These are phyloP conservation scores for Drepana falcataria DNA, from an alignment of 2,888 invertebrate genomes.

Conservation along the genomic window DNA sequence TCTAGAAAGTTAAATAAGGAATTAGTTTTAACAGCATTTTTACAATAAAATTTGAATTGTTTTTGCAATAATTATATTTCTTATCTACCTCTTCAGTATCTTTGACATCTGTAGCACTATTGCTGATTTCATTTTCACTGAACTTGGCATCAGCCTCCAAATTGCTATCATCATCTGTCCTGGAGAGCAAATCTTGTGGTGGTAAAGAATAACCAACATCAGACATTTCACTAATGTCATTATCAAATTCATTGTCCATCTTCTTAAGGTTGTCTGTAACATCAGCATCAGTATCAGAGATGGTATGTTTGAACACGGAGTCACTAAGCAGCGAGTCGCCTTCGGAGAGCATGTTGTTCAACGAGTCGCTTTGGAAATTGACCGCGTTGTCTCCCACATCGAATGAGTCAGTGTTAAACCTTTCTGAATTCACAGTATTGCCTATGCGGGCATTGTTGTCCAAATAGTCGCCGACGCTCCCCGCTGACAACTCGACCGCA, in stretches of 20 bases:
- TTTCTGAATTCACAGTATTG: conserved; percentile 14
- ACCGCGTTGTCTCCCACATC: conserved; percentile 72
- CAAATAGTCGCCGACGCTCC: conserved; percentile 69
- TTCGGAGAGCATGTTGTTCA: conserved; percentile 59
- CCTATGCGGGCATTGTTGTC: conserved; percentile 45
- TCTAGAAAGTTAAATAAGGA: too few species aligned
- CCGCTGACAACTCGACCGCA: conserved; percentile 67
- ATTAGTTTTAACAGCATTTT: too few species aligned
- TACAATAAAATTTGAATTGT: too few species aligned
- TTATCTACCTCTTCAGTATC: background rate
- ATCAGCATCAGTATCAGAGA: conserved; percentile 56
- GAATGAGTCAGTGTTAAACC: conserved; percentile 58
- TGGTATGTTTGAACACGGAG: conserved; percentile 35
- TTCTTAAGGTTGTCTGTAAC: conserved; percentile 41
- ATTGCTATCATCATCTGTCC: conserved; percentile 25
- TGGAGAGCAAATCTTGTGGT: conserved; percentile 18
- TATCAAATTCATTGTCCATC: conserved; percentile 29
- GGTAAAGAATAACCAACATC: conserved; percentile 18
- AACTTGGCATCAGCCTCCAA: conserved; percentile 10
- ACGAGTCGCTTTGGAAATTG: conserved; percentile 60
- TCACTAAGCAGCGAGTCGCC: conserved; percentile 62
- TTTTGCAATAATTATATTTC: too few species aligned
- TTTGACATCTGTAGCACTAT: conserved; percentile 3
- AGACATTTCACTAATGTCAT: conserved; percentile 24
- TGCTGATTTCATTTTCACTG: conserved; percentile 5